These are phyloP conservation scores for Actinia tenebrosa DNA, from an alignment of 64 coral and sea anemone genomes.

Conservation along the genomic window DNA sequence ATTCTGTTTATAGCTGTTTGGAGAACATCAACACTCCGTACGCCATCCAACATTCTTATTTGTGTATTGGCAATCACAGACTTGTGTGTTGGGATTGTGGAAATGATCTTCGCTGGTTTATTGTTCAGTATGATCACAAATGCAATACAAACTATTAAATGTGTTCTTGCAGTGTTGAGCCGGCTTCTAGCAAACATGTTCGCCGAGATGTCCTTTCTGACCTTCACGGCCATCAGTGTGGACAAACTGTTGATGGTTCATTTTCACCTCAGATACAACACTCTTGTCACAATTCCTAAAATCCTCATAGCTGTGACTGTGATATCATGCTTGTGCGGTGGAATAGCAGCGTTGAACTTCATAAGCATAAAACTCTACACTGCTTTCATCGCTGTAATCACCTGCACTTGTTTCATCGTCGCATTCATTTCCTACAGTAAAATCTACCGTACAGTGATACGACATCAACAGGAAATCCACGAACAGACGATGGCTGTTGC, in stretches of 20 bases:
- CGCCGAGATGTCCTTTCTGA: neutral
- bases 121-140: neutral
- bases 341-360: neutral
- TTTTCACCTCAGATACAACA: conserved; percentile 20
- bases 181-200: neutral
- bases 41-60: neutral
- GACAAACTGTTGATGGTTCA: conserved; percentile 13
- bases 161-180: neutral
- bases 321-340: neutral
- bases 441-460: conserved; percentile 19
- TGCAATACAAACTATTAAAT: neutral
- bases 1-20: neutral
- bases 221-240: conserved; percentile 16
- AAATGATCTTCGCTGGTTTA: neutral
- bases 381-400: neutral
- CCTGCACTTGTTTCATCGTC: neutral
- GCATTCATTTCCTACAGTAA: neutral
- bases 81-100: neutral
- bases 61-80: neutral
- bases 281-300: neutral
- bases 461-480: neutral
- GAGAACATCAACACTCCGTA: neutral
- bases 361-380: neutral
- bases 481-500: neutral
- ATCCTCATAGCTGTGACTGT: neutral